Base-by-base conservation (phyloP, 2,113 vertebrate species). In the Monopterus albus region DNA sequence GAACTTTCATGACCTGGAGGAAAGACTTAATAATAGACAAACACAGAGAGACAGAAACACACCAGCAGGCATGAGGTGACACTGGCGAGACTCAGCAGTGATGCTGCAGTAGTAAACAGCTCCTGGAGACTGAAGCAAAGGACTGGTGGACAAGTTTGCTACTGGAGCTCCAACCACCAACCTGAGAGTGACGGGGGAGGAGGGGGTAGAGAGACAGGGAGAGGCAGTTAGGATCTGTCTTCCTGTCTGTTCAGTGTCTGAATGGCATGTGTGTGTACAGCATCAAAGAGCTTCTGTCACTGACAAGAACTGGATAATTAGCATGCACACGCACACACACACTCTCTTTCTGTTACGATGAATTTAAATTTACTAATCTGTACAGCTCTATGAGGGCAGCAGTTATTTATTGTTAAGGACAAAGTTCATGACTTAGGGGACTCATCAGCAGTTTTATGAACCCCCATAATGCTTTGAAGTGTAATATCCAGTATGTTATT, bases 151-250 rank as follows among this genome's bases (percentile, higher is more conserved):
- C 60, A 94, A 95, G 66, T 71, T 93, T 17, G 94, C 94, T 25
- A 92, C 92, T 4, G 97, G 97, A 1, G 97, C 96, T 20, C 97
- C 97, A 9, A 73, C 95, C 4, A 99, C 67, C 57, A 98, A 88
- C 97, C 97, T 99, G 65, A 47, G 28, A 50, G 15, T 46, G 26
- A 59, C 10, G 69, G 14, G 70, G 31, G 42, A 17, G 50, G 14
- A 47, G 6, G 18, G 50, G 14, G 43, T 5, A 78, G 43, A 72
- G 29, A 74, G 10, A 59, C 45, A 57, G 12, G 67, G 25, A 42
- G 20, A 57, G 28, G 40, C 36, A 29, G 49, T 57, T 35, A 73
- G 31, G 29, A 43, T 68, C 29, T 58, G 76, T 57, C 42, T 77
- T 36, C 63, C 15, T 46, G 56, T 59, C 75, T 75, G 50, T 15